These are phyloP conservation scores for Diorhabda elongata DNA, from an alignment of 1,140 invertebrate genomes.

Conservation along the genomic window DNA sequence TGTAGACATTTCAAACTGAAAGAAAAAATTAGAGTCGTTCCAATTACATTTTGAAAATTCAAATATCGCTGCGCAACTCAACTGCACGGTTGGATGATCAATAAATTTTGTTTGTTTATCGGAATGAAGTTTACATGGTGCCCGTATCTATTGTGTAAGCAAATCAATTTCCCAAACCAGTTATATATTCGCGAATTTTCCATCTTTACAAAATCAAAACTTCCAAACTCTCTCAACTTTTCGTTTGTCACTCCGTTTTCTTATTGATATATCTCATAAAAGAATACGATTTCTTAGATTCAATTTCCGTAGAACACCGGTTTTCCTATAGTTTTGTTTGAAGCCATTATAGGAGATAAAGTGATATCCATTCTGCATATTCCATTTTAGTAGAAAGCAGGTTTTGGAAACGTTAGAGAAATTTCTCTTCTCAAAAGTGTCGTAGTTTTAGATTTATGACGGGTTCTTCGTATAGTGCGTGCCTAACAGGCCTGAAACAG, in stretches of 20 bases:
- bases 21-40: no score
- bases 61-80: no score
- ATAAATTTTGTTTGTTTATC: no score
- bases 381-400: not conserved
- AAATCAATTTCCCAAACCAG: conserved; percentile 4
- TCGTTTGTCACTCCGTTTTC: conserved; percentile 7
- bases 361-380: conserved; percentile 2
- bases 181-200: not conserved
- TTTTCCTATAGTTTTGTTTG: conserved; percentile 3
- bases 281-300: conserved; percentile 13
- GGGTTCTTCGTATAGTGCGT: conserved; percentile 1
- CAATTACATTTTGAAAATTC: no score
- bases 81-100: no score
- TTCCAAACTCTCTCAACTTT: conserved; percentile 4
- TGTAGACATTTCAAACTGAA: no score
- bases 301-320: conserved; percentile 10
- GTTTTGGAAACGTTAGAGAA: not conserved
- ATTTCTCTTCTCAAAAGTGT: not conserved
- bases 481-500: not conserved
- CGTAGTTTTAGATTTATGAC: conserved; percentile 2
- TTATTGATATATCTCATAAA: conserved; percentile 18
- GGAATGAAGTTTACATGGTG: not conserved
- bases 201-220: conserved; percentile 5
- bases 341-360: not conserved
- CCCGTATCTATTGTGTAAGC: not conserved